Evolutionary conservation across 53 echinoderm and acorn worm species (phyloP).

Genomic region (Arbacia lixula): DNA sequence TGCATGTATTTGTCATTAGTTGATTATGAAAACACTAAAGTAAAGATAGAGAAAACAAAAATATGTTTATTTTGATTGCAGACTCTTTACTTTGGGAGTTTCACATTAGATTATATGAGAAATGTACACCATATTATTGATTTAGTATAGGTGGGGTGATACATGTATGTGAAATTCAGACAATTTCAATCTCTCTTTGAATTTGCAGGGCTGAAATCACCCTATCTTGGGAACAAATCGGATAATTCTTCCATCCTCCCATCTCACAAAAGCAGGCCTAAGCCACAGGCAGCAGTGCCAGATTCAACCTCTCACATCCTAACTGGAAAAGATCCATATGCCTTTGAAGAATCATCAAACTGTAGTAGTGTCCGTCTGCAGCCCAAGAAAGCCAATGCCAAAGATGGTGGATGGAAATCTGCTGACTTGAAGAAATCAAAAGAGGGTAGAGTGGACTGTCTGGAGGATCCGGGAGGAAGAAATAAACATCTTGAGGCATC

Average conservation of each 20-base stretch:
- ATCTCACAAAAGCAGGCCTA: neutral
- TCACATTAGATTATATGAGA: too few relatives aligned
- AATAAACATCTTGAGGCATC: neutral
- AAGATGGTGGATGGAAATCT: conserved; percentile 1
- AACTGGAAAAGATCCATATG: conserved; percentile 36
- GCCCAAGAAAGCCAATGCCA: neutral
- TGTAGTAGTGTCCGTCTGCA: neutral
- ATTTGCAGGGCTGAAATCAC: neutral
- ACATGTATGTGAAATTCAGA: too few relatives aligned
- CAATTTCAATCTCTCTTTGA: too few relatives aligned
- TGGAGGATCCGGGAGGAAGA: neutral
- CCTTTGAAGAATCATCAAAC: conserved; percentile 41
- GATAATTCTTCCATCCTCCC: neutral
- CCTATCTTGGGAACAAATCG: neutral
- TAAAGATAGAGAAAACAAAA: too few relatives aligned
- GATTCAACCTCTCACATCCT: conserved; percentile 27
- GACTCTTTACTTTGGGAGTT: too few relatives aligned
- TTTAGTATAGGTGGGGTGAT: too few relatives aligned
- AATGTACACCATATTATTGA: too few relatives aligned
- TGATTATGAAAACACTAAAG: too few relatives aligned
- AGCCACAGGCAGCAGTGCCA: conserved; percentile 32
- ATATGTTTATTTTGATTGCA: too few relatives aligned
- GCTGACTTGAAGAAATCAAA: neutral
- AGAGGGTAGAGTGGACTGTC: neutral
- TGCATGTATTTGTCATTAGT: too few relatives aligned